Evolutionary conservation across 2,888 invertebrate genomes (phyloP).

Genomic region (Xestobium rufovillosum): DNA sequence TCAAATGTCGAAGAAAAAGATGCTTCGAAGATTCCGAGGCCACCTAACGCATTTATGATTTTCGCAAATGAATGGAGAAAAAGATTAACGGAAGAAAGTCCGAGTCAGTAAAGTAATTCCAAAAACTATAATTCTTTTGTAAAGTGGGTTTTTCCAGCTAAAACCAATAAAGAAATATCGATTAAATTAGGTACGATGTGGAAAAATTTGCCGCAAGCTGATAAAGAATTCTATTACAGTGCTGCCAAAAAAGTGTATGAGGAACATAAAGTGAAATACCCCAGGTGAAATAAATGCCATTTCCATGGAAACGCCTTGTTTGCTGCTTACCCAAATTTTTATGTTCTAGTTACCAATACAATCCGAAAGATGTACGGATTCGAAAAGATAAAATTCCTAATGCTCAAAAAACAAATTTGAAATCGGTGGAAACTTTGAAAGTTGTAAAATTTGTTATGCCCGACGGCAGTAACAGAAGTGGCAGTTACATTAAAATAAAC

Average conservation of each 20-base stretch:
- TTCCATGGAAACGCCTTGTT: no score
- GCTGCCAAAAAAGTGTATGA: conserved; percentile 41
- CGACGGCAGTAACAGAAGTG: no score
- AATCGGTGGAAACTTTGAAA: no score
- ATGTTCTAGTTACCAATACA: no score
- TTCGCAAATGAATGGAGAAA: conserved; percentile 47
- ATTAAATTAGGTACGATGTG: conserved; percentile 45
- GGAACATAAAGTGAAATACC: conserved; percentile 43
- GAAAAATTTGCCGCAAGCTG: conserved; percentile 41
- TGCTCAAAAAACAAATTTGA: no score
- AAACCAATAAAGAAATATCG: conserved; percentile 46
- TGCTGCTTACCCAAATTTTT: no score
- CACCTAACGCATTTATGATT: conserved; percentile 49
- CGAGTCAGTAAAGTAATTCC: conserved; percentile 30
- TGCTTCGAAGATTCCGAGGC: conserved; percentile 43
- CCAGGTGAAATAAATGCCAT: conserved; percentile 29
- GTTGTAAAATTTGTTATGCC: no score
- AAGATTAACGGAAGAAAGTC: conserved; percentile 42
- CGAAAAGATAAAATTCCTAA: no score
- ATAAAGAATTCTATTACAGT: conserved; percentile 41
- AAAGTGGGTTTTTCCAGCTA: conserved; percentile 30
- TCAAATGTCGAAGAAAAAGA: no score
- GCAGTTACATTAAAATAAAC: no score
- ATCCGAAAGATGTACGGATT: no score
- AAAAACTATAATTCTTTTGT: conserved; percentile 6